A percentile compares a stretch with the other conserved stretches of the same genome.
phyloP scores from a whole-genome alignment of 1,140 invertebrate species.

The Oncopeltus fasciatus region DNA sequence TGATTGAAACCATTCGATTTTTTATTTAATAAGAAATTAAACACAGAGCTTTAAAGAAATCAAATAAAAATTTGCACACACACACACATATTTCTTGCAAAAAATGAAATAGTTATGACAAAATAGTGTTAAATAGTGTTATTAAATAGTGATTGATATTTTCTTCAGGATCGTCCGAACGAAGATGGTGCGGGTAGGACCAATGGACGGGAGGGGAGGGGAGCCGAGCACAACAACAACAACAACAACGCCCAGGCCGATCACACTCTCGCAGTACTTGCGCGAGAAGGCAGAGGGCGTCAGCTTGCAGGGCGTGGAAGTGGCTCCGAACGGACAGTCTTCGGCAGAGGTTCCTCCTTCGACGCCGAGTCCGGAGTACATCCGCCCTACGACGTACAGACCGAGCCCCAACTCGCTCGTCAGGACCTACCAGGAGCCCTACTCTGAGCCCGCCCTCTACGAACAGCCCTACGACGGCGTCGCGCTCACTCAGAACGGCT shows the following conservation, averaged over 20 bases:
- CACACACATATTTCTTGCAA: too few relatives aligned
- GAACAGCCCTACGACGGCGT: conserved; percentile 48
- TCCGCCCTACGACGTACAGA: conserved; percentile 26
- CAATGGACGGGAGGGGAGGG: conserved; percentile 42
- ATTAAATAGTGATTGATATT: too few relatives aligned
- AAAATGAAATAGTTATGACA: too few relatives aligned
- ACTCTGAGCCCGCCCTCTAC: conserved; percentile 13
- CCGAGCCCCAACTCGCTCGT: conserved; percentile 22
- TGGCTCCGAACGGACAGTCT: conserved; percentile 14
- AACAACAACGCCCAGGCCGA: conserved; percentile 3
- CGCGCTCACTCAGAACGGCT: conserved; percentile 53
- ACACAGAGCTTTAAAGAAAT: too few relatives aligned
- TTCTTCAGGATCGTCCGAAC: conserved; percentile 50
- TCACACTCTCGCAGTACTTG: conserved; percentile 21
- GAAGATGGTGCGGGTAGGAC: conserved; percentile 62
- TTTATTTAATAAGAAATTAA: too few relatives aligned
- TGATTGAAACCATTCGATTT: too few relatives aligned
- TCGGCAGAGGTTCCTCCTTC: conserved; percentile 12
- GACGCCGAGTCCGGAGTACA: conserved; percentile 24
- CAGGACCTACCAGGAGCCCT: conserved; percentile 10
- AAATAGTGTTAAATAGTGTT: too few relatives aligned
- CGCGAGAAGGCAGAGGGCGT: conserved; percentile 12
- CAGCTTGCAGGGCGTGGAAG: conserved; percentile 6
- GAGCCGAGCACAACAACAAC: conserved; percentile 52
- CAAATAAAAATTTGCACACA: too few relatives aligned